Base-by-base conservation (phyloP, 2,113 vertebrate species). In the Pseudorhombus dupliciocellatus region DNA sequence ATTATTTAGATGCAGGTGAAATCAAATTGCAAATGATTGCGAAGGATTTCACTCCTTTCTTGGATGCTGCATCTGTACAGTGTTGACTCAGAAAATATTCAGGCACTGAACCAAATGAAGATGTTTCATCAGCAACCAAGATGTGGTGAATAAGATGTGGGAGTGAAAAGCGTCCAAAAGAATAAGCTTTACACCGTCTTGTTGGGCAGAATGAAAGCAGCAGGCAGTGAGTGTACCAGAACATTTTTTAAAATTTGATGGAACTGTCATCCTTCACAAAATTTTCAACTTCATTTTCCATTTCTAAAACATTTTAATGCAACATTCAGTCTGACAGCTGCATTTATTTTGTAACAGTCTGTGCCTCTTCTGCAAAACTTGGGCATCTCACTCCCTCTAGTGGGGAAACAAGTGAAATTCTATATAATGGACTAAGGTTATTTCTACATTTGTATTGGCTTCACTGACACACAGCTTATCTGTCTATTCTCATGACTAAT, bases 381-480 rank as follows among this genome's bases (percentile, higher is more conserved):
- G 25, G 64, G 52, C 50, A 40, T 28, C 54, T 77, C 53, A 30
- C 73, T 28, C 89, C 86, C 89, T 88, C 89, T 88, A 84, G 86
- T 85, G 87, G 83, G 21, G 34, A 30, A 64, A 15, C 10, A 56
- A 65, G 28, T 48, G 73, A n/a, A 84, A 84, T 54, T 37, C 51
- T 63, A 48, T 5, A 42, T 51, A 11, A 84, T 55, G 65, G 30
- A 63, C 59, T 46, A 60, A 5, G 56, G 4, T 65, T 71, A 46
- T 70, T 53, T 60, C 21, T 22, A 51, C 54, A 56, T 24, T 55
- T 72, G 60, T 3, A 46, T 42, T 53, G 63, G 58, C 30, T 51
- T 64, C 68, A 58, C 15, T 53, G 63, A 44, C 50, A 51, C 18
- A n/a, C 14, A 60, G 66, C 7, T 60, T 57, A 73, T 66, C 70